Conservation (phyloP, 2,888 invertebrate species). For the Nephrotoma guestfalica region DNA sequence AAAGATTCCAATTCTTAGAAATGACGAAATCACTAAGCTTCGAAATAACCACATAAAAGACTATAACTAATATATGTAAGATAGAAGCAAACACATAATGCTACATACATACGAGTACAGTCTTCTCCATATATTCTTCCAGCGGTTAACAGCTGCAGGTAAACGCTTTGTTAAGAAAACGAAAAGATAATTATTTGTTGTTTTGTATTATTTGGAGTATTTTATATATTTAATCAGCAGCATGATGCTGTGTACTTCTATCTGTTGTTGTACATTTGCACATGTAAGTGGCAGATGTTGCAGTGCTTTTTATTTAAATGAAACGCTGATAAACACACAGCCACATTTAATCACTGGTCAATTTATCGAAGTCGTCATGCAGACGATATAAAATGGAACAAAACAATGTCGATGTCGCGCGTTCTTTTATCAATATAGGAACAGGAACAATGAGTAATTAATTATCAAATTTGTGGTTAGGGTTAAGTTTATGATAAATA, state of each 20-base stretch:
- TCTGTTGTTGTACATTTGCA: not conserved
- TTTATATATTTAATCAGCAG: not conserved
- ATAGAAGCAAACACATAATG: too few relatives aligned
- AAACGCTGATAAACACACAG: too few relatives aligned
- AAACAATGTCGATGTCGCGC: not conserved
- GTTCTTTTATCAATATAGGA: not conserved
- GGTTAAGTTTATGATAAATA: not conserved
- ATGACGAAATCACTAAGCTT: too few relatives aligned
- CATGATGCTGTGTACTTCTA: not conserved
- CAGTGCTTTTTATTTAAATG: not conserved
- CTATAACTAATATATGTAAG: too few relatives aligned
- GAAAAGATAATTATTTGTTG: not conserved
- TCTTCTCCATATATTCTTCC: too few relatives aligned
- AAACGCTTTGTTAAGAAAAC: not conserved
- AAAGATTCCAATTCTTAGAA: too few relatives aligned
- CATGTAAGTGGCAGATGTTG: not conserved
- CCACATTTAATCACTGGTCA: not conserved
- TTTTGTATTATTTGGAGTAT: not conserved
- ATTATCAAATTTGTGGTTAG: not conserved
- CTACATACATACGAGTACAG: too few relatives aligned
- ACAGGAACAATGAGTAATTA: not conserved
- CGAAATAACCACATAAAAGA: too few relatives aligned
- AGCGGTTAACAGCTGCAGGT: not conserved
- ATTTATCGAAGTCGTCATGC: not conserved
- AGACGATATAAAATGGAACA: not conserved